Conservation (phyloP, 1,140 invertebrate genomes). For the Polypedilum pembai region DNA sequence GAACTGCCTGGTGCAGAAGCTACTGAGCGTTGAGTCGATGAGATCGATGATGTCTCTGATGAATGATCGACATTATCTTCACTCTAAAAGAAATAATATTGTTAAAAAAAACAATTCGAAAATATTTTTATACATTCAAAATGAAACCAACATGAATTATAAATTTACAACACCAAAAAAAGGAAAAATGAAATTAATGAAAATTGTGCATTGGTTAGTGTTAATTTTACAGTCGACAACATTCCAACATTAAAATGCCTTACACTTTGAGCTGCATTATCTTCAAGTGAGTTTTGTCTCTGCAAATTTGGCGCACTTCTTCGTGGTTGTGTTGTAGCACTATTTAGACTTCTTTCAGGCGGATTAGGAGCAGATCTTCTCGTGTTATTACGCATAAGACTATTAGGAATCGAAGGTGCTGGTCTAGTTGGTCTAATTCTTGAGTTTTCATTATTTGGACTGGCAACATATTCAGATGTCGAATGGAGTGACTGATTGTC, state of each 20-base stretch:
- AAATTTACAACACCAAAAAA: neutral
- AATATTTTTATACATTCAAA: slow-evolving; percentile 30
- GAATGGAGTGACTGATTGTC: neutral
- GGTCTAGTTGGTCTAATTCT: slow-evolving; percentile 23
- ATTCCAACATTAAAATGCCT: slow-evolving; percentile 30
- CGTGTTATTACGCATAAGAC: neutral
- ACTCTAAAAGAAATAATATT: neutral
- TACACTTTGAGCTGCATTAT: slow-evolving; percentile 36
- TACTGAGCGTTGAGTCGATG: slow-evolving; percentile 32
- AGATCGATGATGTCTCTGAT: slow-evolving; percentile 17
- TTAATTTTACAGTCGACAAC: neutral
- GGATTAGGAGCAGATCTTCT: slow-evolving; percentile 33
- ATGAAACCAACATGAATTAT: slow-evolving; percentile 31
- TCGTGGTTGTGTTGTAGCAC: slow-evolving; percentile 30
- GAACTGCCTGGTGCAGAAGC: slow-evolving; percentile 29
- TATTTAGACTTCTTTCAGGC: slow-evolving; percentile 33
- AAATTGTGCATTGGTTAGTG: slow-evolving; percentile 26
- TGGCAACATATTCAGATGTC: neutral
- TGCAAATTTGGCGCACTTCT: slow-evolving; percentile 34
- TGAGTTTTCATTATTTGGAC: neutral
- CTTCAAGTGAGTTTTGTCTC: slow-evolving; percentile 37
- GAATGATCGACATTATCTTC: neutral
- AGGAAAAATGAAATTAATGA: neutral
- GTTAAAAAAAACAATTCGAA: slow-evolving; percentile 21
- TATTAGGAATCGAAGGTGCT: slow-evolving; percentile 23